Evolutionary conservation across 2,797 vertebrate genomes (phyloP).

Genomic region (Enteromius treurensis): DNA sequence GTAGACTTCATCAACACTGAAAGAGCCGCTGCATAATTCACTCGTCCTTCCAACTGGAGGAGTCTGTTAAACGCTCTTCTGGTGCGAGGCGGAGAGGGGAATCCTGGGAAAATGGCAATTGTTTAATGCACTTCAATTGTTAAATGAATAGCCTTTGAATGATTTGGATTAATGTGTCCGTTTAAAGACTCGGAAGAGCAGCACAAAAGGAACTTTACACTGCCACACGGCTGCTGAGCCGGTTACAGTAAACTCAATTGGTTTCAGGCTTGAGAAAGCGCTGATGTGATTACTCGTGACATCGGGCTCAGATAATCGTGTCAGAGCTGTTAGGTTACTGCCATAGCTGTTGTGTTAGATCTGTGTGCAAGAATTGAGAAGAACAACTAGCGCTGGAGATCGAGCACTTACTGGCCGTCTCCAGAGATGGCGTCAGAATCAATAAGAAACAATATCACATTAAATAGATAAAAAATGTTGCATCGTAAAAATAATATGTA

Average conservation of each 20-base stretch:
- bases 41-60: not conserved
- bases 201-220: not conserved
- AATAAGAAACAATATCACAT: not conserved
- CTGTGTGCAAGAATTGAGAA: not conserved
- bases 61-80: slow-evolving; percentile 8
- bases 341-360: slow-evolving; percentile 10
- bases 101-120: not conserved
- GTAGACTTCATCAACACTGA: slow-evolving; percentile 47
- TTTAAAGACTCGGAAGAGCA: not conserved
- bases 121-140: slow-evolving; percentile 3
- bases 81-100: not conserved
- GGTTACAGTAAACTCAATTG: not conserved
- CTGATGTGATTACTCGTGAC: slow-evolving; percentile 13
- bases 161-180: slow-evolving; percentile 4
- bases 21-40: slow-evolving; percentile 47
- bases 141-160: not conserved
- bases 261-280: not conserved
- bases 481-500: not conserved
- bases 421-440: not conserved
- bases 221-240: not conserved
- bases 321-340: not conserved
- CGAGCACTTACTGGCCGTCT: not conserved
- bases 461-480: not conserved
- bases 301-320: not conserved
- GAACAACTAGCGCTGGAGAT: not conserved